Evolutionary conservation across 1,140 invertebrate species (phyloP).

Genomic region (Drosophila fuyamai): DNA sequence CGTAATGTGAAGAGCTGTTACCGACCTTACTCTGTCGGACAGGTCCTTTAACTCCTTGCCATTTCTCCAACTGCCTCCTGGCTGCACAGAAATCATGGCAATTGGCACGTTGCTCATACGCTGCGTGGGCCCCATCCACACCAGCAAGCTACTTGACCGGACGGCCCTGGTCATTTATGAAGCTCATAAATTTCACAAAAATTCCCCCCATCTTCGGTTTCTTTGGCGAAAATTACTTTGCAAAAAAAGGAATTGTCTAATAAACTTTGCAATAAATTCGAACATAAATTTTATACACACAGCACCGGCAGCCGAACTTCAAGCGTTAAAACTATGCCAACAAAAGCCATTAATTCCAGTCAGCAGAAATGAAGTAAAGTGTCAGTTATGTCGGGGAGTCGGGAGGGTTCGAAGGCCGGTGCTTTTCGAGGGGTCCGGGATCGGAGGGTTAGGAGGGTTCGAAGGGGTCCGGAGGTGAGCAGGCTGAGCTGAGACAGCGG

Average conservation of each 20-base stretch:
- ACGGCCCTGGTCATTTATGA: slow-evolving; percentile 79
- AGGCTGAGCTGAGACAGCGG: slow-evolving; percentile 57
- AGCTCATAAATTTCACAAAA: slow-evolving; percentile 77
- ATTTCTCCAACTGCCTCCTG: background rate
- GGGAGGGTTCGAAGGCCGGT: background rate
- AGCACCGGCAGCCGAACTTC: slow-evolving; percentile 67
- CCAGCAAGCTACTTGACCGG: slow-evolving; percentile 18
- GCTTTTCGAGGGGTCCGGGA: slow-evolving; percentile 2
- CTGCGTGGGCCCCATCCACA: slow-evolving; percentile 30
- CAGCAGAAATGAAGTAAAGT: slow-evolving; percentile 83
- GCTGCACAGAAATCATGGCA: slow-evolving; percentile 63
- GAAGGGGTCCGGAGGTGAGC: slow-evolving; percentile 3
- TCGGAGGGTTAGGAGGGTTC: background rate
- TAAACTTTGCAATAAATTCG: slow-evolving; percentile 83
- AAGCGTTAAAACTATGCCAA: slow-evolving; percentile 83
- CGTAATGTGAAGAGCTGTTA: slow-evolving; percentile 78
- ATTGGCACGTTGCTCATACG: slow-evolving; percentile 82
- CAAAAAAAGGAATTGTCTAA: slow-evolving; percentile 78
- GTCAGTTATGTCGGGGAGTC: slow-evolving; percentile 64
- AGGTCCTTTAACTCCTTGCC: background rate
- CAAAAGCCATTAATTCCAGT: slow-evolving; percentile 83
- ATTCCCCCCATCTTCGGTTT: slow-evolving; percentile 39
- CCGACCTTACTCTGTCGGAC: slow-evolving; percentile 31
- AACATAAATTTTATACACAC: slow-evolving; percentile 82
- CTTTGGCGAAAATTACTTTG: slow-evolving; percentile 63